Conservation (phyloP, 1,140 invertebrate genomes). For the Cydia splendana region DNA sequence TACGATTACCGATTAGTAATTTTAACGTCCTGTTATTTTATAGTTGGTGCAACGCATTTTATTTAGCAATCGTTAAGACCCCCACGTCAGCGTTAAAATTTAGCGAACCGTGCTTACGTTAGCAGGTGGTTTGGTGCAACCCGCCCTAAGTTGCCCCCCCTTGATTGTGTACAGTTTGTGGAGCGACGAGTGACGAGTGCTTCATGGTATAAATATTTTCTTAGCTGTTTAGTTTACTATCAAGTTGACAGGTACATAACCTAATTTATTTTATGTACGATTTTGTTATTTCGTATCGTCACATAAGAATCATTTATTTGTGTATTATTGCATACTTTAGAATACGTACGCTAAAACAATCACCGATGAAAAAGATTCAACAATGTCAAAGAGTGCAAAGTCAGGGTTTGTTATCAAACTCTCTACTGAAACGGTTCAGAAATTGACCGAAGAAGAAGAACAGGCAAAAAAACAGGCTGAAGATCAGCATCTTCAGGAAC, state of each 20-base stretch:
- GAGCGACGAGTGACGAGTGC: no score
- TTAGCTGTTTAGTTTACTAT: conserved; percentile 3
- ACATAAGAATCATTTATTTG: not conserved
- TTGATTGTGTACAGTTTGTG: no score
- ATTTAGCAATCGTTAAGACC: no score
- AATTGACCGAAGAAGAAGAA: conserved; percentile 64
- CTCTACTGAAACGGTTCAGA: conserved; percentile 69
- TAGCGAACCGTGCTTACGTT: no score
- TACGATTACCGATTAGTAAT: no score
- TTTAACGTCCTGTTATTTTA: no score
- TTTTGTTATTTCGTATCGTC: conserved; percentile 5
- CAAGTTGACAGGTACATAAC: conserved; percentile 17
- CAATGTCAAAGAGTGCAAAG: conserved; percentile 53
- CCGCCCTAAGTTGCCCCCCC: no score
- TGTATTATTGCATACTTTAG: not conserved
- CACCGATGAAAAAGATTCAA: conserved; percentile 44
- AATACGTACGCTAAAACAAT: no score
- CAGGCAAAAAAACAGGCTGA: conserved; percentile 37
- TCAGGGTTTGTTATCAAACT: conserved; percentile 75
- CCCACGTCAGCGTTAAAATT: no score
- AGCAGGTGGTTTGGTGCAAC: no score
- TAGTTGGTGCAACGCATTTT: no score
- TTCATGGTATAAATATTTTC: not conserved
- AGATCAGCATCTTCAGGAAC: not conserved
- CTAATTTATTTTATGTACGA: conserved; percentile 1